Percentiles rank a stretch among this genome's conserved stretches.
These are phyloP conservation scores for Lithophane leautieri DNA, from an alignment of 2,888 invertebrate genomes.

Conservation along the genomic window DNA sequence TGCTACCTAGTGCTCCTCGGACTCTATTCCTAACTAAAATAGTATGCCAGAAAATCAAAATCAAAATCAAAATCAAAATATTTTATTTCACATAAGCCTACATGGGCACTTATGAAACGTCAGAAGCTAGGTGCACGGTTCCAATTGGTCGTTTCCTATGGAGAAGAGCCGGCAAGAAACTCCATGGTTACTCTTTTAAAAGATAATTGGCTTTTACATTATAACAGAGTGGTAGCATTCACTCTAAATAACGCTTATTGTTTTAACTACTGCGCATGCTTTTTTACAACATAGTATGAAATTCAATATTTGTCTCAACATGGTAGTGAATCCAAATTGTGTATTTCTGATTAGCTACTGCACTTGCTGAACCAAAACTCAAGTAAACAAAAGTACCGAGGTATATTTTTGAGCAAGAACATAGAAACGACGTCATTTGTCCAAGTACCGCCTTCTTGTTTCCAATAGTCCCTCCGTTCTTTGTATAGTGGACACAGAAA, in stretches of 20 bases:
- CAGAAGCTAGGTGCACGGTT: too few species aligned
- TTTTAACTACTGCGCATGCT: background rate
- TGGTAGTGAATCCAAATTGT: background rate
- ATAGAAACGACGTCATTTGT: background rate
- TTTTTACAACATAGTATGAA: background rate
- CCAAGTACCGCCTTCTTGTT: constrained; percentile 1
- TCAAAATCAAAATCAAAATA: too few species aligned
- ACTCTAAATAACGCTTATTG: background rate
- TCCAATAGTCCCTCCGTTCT: constrained; percentile 20
- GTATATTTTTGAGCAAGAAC: background rate
- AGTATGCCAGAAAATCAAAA: too few species aligned
- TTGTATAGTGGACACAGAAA: constrained; percentile 52
- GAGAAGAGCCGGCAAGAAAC: too few species aligned
- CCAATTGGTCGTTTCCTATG: too few species aligned
- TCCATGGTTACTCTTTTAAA: too few species aligned
- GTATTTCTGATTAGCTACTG: background rate
- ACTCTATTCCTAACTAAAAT: background rate
- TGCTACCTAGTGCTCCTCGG: background rate
- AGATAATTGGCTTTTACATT: too few species aligned
- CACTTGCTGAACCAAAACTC: background rate
- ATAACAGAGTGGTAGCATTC: background rate
- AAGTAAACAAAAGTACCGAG: background rate
- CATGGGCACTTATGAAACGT: too few species aligned
- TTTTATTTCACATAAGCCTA: too few species aligned
- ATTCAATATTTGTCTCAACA: background rate